These are phyloP conservation scores for Parnassius mnemosyne DNA, from an alignment of 2,888 invertebrate genomes.

Conservation along the genomic window DNA sequence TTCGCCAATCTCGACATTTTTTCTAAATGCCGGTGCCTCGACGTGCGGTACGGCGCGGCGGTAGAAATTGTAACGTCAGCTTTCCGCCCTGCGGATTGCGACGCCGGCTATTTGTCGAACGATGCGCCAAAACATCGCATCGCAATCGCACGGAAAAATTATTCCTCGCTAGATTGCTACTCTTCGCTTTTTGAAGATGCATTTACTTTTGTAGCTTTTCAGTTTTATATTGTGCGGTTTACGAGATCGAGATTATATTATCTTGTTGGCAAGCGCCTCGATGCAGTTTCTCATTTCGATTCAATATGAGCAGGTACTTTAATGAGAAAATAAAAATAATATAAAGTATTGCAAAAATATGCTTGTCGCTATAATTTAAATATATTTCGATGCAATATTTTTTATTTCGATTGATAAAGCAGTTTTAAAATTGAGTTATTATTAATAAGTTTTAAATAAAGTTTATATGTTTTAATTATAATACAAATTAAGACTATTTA, in stretches of 20 bases:
- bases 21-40: slow-evolving; percentile 54
- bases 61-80: slow-evolving; percentile 72
- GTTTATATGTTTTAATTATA: too few species aligned
- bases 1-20: slow-evolving; percentile 74
- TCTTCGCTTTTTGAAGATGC: slow-evolving; percentile 68
- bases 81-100: slow-evolving; percentile 68
- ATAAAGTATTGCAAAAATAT: too few species aligned
- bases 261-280: slow-evolving; percentile 70
- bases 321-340: slow-evolving; percentile 32
- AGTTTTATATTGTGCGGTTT: slow-evolving; percentile 68
- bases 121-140: slow-evolving; percentile 77
- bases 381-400: too few species aligned
- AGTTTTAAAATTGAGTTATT: too few species aligned
- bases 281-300: slow-evolving; percentile 66
- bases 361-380: too few species aligned
- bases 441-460: too few species aligned
- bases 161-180: slow-evolving; percentile 70
- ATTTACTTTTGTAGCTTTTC: slow-evolving; percentile 63
- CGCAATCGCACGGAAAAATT: slow-evolving; percentile 75
- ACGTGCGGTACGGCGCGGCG: slow-evolving; percentile 45
- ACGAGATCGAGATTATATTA: slow-evolving; percentile 70
- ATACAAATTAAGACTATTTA: too few species aligned
- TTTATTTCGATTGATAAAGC: too few species aligned
- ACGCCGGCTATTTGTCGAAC: slow-evolving; percentile 71
- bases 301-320: slow-evolving; percentile 49